These are phyloP conservation scores for Formica exsecta DNA, from an alignment of 1,140 invertebrate species.

Conservation along the genomic window DNA sequence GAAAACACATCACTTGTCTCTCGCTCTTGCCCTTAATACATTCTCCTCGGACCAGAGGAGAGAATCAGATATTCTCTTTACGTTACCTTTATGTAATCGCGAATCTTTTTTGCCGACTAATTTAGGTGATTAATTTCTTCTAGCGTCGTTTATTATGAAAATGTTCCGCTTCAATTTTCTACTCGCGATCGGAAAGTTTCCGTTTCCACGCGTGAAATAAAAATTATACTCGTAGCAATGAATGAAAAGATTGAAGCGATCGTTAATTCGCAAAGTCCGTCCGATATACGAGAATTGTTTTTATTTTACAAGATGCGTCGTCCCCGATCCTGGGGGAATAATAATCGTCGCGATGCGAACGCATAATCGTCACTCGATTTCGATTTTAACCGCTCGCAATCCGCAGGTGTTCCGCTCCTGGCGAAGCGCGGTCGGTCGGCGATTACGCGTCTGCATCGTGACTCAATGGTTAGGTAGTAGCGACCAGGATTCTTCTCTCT, in stretches of 20 bases:
- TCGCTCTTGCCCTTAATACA: conserved; percentile 59
- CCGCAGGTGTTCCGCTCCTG: conserved; percentile 68
- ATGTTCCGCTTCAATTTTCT: not conserved
- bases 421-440: conserved; percentile 34
- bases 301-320: not conserved
- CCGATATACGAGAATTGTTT: too few relatives aligned
- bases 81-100: not conserved
- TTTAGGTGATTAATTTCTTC: not conserved
- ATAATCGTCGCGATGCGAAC: not conserved
- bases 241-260: not conserved
- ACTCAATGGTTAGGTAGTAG: conserved; percentile 9
- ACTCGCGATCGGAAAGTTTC: not conserved
- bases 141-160: not conserved
- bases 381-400: conserved; percentile 39
- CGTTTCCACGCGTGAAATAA: not conserved
- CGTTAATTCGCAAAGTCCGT: not conserved
- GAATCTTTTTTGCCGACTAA: not conserved
- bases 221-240: not conserved
- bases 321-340: not conserved
- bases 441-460: conserved; percentile 16
- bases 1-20: conserved; percentile 23
- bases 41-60: not conserved
- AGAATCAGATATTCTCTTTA: conserved; percentile 2
- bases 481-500: not conserved
- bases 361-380: conserved; percentile 28